Evolutionary conservation across 2,797 vertebrate species (phyloP).

Genomic region (Poecilia velifera): DNA sequence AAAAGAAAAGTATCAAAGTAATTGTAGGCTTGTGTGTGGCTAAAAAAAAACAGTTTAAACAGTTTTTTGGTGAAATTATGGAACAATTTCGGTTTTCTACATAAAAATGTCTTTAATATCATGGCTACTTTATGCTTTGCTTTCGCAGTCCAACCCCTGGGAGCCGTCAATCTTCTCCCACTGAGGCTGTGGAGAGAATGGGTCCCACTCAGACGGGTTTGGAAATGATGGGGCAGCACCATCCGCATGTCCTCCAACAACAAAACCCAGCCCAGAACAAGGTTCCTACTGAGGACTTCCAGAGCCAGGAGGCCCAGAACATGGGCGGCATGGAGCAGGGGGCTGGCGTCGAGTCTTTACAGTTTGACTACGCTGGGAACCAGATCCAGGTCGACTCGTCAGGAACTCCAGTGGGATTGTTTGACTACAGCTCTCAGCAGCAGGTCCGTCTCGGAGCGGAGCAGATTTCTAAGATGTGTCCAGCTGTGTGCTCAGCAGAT

Average conservation of each 20-base stretch:
- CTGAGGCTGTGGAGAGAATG: conserved; percentile 94
- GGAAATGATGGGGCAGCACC: conserved; percentile 90
- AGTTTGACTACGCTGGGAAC: conserved; percentile 97
- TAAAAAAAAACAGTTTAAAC: neutral
- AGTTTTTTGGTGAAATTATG: neutral
- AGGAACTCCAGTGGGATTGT: conserved; percentile 92
- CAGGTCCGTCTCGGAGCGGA: conserved; percentile 68
- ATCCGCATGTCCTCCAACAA: conserved; percentile 74
- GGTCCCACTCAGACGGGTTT: conserved; percentile 86
- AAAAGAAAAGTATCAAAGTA: neutral
- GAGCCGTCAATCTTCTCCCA: conserved; percentile 96
- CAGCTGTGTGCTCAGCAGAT: conserved; percentile 13
- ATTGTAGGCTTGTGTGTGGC: neutral
- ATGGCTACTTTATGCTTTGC: neutral
- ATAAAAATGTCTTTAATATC: neutral
- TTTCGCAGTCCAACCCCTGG: conserved; percentile 89
- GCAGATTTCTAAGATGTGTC: neutral
- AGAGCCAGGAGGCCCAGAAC: conserved; percentile 91
- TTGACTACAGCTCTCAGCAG: conserved; percentile 97
- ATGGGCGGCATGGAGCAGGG: conserved; percentile 97
- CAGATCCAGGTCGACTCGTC: conserved; percentile 98
- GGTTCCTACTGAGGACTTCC: conserved; percentile 90
- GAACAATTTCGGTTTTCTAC: neutral
- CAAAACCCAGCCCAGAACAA: conserved; percentile 88
- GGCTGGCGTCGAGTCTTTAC: conserved; percentile 93